Evolutionary conservation across 2,888 invertebrate genomes (phyloP), one percentile per base, ranked within the genome.

Genomic region (Netelia fuscicornis): DNA sequence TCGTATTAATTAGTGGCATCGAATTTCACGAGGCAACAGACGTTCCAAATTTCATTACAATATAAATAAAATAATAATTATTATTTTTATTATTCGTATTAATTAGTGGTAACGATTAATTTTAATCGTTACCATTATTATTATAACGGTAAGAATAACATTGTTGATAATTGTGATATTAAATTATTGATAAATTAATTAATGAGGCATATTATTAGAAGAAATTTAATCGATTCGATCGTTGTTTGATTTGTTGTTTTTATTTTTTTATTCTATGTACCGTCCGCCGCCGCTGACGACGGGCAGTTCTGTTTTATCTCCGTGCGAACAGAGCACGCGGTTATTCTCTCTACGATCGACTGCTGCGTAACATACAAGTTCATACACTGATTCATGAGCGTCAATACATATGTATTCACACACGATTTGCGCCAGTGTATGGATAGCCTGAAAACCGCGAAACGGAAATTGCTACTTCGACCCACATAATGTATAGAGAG

Each of bases 391-490:
- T 9, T 44, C 37, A 23, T 2, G 11, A 2, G 10, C 30, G 23
- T 23, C 37, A 13, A 11, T 48, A 20, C 48, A 20, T 13, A 48
- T 11, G 13, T 52, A 54, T 62, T 68, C 78, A 54, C 37, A 25
- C 44, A 54, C 60, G 68, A 77, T 48, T 58, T 23, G 17, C 52
- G 44, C 52, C 58, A 74, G 25, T 78, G 84, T 74, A 58, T 48
- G 77, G 37, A 78, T 60, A 70, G 77, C 48, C 62, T 72, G 77
- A 78, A 83, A 84, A 81, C 81, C 77, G 30, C 78, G 70, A 85
- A 81, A 85, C 81, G 84, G 84, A 85, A 85, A 85, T 85, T 81
- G 74, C 78, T 79, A 82, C 58, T 78, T 60, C 78, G 81, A 81
- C 84, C 84, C 84, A 85, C 78, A 81, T 85, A 68, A 52, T 37